Evolutionary conservation across 1,140 invertebrate species (phyloP).

Genomic region (Planococcus citri): DNA sequence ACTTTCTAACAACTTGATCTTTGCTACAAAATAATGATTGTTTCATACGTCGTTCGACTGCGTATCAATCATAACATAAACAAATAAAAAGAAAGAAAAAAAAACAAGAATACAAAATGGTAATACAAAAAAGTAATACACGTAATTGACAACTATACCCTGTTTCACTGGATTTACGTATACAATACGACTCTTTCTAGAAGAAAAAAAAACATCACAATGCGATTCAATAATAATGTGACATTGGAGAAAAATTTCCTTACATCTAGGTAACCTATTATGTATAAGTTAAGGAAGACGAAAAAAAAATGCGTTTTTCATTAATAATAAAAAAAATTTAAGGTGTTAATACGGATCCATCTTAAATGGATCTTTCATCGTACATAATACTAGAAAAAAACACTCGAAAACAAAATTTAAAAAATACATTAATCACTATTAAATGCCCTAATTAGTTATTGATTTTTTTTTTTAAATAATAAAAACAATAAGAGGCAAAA

Average conservation of each 20-base stretch:
- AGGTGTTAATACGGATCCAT: background rate
- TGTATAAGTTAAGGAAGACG: background rate
- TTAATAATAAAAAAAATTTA: constrained; percentile 8
- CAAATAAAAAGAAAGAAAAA: background rate
- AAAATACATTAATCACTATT: background rate
- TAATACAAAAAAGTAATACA: background rate
- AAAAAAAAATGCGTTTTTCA: background rate
- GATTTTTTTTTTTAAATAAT: background rate
- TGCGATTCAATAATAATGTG: background rate
- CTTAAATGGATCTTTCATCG: background rate
- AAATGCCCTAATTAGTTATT: background rate
- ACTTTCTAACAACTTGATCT: background rate
- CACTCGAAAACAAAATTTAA: background rate
- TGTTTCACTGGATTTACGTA: background rate
- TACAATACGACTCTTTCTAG: background rate
- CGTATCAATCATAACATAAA: background rate
- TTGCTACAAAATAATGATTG: background rate
- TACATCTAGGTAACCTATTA: constrained; percentile 5
- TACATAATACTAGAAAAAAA: constrained; percentile 11
- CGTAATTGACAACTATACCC: constrained; percentile 14
- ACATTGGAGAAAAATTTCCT: background rate
- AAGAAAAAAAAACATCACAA: background rate
- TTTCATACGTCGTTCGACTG: background rate
- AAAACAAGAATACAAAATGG: background rate
- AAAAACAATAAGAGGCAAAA: background rate